phyloP scores from a whole-genome alignment of 2,797 vertebrate species.

The Okamejei kenojei region DNA sequence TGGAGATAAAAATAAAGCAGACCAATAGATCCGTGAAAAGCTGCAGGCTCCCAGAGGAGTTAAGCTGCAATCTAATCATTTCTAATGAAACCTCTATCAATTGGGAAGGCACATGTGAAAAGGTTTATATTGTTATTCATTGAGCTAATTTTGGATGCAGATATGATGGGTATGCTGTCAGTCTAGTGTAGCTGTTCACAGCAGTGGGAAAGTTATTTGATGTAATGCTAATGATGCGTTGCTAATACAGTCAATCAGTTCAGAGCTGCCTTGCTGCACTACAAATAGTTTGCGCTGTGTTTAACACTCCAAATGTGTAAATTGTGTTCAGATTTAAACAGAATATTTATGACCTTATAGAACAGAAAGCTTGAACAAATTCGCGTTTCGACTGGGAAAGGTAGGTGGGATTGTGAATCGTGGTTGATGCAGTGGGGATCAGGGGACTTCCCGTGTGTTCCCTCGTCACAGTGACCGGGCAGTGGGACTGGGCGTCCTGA shows the following conservation, averaged over 20 bases:
- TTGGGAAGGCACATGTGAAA: constrained; percentile 6
- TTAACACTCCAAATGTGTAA: constrained; percentile 16
- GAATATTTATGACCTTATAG: constrained; percentile 5
- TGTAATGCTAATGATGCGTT: constrained; percentile 32
- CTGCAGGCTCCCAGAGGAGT: background rate
- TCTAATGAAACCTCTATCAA: constrained; percentile 28
- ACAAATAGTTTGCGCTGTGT: constrained; percentile 31
- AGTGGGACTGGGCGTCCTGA: too few species aligned
- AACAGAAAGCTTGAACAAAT: background rate
- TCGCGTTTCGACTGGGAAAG: background rate
- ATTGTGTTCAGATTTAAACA: constrained; percentile 26
- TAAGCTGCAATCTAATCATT: constrained; percentile 18
- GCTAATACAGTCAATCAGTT: constrained; percentile 29
- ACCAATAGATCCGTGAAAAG: constrained; percentile 1
- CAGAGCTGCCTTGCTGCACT: background rate
- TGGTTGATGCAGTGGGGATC: background rate
- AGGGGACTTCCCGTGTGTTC: background rate
- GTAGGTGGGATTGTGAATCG: background rate
- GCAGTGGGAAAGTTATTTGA: constrained; percentile 15
- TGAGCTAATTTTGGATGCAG: constrained; percentile 28
- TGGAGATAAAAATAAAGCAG: background rate
- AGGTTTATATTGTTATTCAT: constrained; percentile 33
- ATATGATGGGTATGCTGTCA: constrained; percentile 26
- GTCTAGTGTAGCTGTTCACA: background rate
- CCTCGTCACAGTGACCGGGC: background rate